These are phyloP conservation scores for Lophotis ruficrista DNA, from an alignment of 2,113 vertebrate genomes.

Conservation along the genomic window DNA sequence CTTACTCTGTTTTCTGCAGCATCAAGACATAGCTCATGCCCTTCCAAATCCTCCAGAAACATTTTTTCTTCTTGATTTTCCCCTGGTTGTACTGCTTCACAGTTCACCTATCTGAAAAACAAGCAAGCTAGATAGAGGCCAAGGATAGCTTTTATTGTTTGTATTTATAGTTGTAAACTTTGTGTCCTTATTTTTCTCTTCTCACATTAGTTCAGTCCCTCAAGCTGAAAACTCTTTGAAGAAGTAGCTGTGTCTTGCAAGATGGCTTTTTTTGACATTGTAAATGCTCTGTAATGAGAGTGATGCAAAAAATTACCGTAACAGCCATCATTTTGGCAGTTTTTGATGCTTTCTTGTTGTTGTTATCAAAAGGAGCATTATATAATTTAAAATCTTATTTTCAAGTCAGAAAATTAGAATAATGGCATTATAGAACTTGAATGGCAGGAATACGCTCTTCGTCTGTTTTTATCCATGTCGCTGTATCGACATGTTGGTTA, in stretches of 20 bases:
- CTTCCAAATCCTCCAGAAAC: background rate
- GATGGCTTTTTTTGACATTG: background rate
- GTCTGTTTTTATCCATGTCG: background rate
- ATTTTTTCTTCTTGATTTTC: background rate
- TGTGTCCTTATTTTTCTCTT: background rate
- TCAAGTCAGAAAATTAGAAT: background rate
- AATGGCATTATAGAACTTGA: background rate
- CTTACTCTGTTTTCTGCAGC: background rate
- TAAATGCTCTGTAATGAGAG: background rate
- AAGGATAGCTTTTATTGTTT: background rate
- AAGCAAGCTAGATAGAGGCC: background rate
- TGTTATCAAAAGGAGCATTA: background rate
- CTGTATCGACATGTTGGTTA: background rate
- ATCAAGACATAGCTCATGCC: background rate
- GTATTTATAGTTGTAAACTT: conserved; percentile 1
- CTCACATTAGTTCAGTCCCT: background rate
- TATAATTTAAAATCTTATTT: background rate
- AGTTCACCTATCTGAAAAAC: background rate
- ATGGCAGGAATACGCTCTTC: background rate
- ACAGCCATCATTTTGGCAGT: background rate
- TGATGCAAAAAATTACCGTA: background rate
- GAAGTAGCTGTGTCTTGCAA: background rate
- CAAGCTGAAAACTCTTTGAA: conserved; percentile 10
- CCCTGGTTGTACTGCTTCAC: background rate
- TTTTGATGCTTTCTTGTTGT: background rate